These are phyloP conservation scores for Armadillidium nasatum DNA, from an alignment of 1,140 invertebrate genomes.

Conservation along the genomic window DNA sequence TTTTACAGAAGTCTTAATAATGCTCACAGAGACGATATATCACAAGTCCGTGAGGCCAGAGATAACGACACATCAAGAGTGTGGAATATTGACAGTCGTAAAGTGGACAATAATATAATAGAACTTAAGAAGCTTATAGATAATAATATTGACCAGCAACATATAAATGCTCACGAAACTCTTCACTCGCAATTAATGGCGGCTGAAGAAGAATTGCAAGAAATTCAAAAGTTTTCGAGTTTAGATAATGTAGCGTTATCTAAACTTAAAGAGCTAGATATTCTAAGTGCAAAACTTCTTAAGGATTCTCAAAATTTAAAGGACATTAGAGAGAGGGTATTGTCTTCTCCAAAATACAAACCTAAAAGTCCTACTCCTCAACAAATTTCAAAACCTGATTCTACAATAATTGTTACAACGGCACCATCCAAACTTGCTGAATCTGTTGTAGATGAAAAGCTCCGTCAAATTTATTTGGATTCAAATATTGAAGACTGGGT, in stretches of 20 bases:
- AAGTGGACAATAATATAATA: constrained; percentile 36
- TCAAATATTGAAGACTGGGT: constrained; percentile 65
- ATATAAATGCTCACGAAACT: not conserved
- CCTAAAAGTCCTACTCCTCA: constrained; percentile 29
- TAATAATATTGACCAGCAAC: constrained; percentile 56
- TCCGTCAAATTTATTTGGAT: constrained; percentile 63
- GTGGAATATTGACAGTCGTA: constrained; percentile 57
- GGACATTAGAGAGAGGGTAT: constrained; percentile 64
- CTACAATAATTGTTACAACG: not conserved
- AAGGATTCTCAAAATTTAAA: constrained; percentile 72
- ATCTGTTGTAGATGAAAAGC: constrained; percentile 64
- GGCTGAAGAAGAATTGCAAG: constrained; percentile 69
- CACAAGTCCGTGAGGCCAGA: constrained; percentile 49
- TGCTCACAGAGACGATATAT: constrained; percentile 73
- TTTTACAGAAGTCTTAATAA: constrained; percentile 84
- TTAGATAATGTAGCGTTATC: constrained; percentile 70
- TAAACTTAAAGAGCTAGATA: constrained; percentile 71
- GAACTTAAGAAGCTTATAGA: constrained; percentile 49
- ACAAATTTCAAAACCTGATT: not conserved
- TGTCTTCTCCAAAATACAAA: constrained; percentile 47
- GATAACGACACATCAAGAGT: constrained; percentile 68
- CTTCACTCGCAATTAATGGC: not conserved
- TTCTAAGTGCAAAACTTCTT: constrained; percentile 66
- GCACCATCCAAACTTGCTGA: constrained; percentile 31
- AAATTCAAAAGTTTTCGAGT: constrained; percentile 65